Evolutionary conservation across 2,888 invertebrate genomes (phyloP).

Genomic region (Oligia fasciuncula): DNA sequence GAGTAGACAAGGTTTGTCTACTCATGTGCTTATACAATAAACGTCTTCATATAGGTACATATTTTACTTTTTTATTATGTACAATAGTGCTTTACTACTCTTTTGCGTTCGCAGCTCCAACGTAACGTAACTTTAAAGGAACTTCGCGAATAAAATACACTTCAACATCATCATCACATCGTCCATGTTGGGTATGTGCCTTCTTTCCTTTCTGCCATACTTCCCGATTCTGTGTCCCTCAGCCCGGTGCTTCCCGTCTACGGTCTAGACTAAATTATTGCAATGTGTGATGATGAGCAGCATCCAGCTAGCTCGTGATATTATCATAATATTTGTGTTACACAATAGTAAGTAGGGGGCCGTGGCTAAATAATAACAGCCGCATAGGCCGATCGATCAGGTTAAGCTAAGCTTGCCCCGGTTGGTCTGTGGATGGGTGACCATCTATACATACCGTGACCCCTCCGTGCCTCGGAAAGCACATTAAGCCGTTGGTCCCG

Average conservation of each 20-base stretch:
- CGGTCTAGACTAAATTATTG: not conserved
- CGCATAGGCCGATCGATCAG: too few species aligned
- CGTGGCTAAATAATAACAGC: too few species aligned
- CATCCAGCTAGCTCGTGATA: slow-evolving; percentile 5
- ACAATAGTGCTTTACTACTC: not conserved
- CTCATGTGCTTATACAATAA: too few species aligned
- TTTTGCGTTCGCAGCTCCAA: not conserved
- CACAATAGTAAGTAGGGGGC: not conserved
- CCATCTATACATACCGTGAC: too few species aligned
- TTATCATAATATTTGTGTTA: slow-evolving; percentile 5
- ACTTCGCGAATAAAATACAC: not conserved
- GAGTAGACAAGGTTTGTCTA: too few species aligned
- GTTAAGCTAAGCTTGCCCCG: too few species aligned
- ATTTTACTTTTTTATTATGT: too few species aligned
- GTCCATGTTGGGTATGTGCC: too few species aligned
- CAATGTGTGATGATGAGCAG: slow-evolving; percentile 3
- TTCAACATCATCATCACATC: not conserved
- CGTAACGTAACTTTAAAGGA: too few species aligned
- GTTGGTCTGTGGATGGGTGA: too few species aligned
- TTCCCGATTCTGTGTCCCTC: not conserved
- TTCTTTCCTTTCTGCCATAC: not conserved
- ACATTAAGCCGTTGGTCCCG: too few species aligned
- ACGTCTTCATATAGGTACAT: not conserved
- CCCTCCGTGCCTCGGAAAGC: too few species aligned
- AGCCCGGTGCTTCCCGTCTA: not conserved